Base-by-base conservation (phyloP, 1,140 invertebrate species). In the Drosophila bocqueti region DNA sequence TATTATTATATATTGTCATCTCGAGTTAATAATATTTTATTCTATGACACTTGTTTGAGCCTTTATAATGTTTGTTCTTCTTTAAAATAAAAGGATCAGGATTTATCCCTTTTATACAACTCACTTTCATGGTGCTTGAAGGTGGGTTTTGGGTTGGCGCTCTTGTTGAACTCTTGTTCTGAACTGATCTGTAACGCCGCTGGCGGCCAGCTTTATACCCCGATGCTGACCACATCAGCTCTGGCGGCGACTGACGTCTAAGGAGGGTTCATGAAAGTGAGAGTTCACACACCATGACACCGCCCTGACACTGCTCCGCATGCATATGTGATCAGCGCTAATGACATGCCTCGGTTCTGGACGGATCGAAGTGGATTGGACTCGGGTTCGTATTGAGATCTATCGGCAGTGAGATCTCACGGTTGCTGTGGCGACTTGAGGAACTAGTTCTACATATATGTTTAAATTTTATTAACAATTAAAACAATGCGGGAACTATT, bases 91-190 rank as follows among this genome's bases (percentile, higher is more conserved):
- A 59, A 43, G 61, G 60, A 38, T 47, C 29, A 3, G 34, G 26
- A 18, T 36, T n/a, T 31, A 15, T 42, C 40, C 38, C 13, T 58
- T 31, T 31, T 7, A 3, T 15, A 11, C 4, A 36, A 87, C 86
- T 91, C 64, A 91, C 86, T 91, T 91, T 91, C 86, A 91, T 91
- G 63, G 61, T 91, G 86, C 52, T 57, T 91, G 47, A 16, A 50
- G 67, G 76, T 61, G 68, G 42, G 63, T 72, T 72, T 65, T 78
- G 79, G 50, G 38, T 89, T 84, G 65, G 67, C 54, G 79, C 82
- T 87, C 81, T 67, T 58, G 36, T 74, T 90, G 85, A 90, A 90
- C 85, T 90, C 85, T 85, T 90, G 85, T 90, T 90, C 85, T 90
- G 82, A 81, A 90, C 85, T 90, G 85, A 90, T 90, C 42, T 82